These are phyloP conservation scores for Macroteleia sp. DNA, from an alignment of 2,888 invertebrate species.

Conservation along the genomic window DNA sequence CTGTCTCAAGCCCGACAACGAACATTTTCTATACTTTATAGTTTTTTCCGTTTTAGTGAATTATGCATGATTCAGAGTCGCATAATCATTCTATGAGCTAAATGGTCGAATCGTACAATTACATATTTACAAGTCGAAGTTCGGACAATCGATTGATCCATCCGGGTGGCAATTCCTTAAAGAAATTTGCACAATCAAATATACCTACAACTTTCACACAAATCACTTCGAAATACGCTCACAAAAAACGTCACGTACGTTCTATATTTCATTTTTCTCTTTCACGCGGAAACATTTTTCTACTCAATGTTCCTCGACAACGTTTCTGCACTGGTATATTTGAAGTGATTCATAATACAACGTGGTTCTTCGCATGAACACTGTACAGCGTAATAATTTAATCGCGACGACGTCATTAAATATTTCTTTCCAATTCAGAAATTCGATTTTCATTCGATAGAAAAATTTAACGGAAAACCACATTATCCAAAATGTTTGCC, in stretches of 20 bases:
- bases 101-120: conserved; percentile 57
- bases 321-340: conserved; percentile 25
- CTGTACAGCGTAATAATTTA: conserved; percentile 47
- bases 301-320: too few relatives aligned
- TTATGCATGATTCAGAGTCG: conserved; percentile 60
- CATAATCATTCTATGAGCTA: conserved; percentile 54
- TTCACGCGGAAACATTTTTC: conserved; percentile 21
- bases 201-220: conserved; percentile 46
- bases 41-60: conserved; percentile 48
- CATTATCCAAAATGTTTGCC: neutral
- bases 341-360: conserved; percentile 28
- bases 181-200: conserved; percentile 57
- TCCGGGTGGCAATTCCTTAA: conserved; percentile 59
- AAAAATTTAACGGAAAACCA: conserved; percentile 22
- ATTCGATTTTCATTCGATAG: conserved; percentile 30
- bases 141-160: conserved; percentile 36
- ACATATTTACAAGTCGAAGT: conserved; percentile 62
- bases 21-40: conserved; percentile 46
- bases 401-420: conserved; percentile 32
- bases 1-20: conserved; percentile 31
- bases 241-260: too few relatives aligned
- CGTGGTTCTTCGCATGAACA: conserved; percentile 52
- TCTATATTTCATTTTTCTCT: too few relatives aligned
- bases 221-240: too few relatives aligned
- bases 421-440: conserved; percentile 27